A percentile compares a stretch with the other conserved stretches of the same genome.
Evolutionary conservation across 2,797 vertebrate genomes (phyloP).

Genomic region (Sandelia bainsii): DNA sequence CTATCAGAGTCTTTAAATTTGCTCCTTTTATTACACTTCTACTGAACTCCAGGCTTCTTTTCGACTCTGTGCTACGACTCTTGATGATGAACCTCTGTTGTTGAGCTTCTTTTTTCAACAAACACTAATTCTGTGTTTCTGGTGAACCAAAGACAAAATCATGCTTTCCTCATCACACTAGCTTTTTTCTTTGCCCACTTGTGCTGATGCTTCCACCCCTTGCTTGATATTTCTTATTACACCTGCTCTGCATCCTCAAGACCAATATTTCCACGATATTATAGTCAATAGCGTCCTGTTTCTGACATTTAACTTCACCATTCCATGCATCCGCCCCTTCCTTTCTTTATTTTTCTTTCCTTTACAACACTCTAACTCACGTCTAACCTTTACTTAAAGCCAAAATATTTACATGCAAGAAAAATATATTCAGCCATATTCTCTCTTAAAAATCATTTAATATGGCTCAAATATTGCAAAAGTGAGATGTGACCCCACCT

Average conservation of each 20-base stretch:
- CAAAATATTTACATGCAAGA: slow-evolving; percentile 24
- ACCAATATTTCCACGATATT: slow-evolving; percentile 17
- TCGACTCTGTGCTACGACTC: not conserved
- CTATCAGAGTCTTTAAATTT: not conserved
- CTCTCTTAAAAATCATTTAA: slow-evolving; percentile 29
- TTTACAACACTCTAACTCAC: slow-evolving; percentile 12
- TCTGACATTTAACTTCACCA: slow-evolving; percentile 58
- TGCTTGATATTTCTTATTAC: slow-evolving; percentile 4
- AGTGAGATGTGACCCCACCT: not conserved
- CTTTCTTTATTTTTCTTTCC: not conserved
- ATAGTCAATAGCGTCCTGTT: slow-evolving; percentile 25
- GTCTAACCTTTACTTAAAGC: slow-evolving; percentile 57
- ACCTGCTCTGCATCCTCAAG: slow-evolving; percentile 19
- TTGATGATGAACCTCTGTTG: not conserved
- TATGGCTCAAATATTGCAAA: not conserved
- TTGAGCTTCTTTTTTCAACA: not conserved
- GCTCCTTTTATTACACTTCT: no score
- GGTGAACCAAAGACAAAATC: no score
- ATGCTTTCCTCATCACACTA: no score
- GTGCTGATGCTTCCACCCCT: not conserved
- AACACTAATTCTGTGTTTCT: not conserved
- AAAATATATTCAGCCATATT: slow-evolving; percentile 11
- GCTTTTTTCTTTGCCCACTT: not conserved
- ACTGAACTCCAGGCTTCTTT: not conserved
- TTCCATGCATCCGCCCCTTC: slow-evolving; percentile 21